Conservation (phyloP, 2,888 invertebrate genomes). For the Hirtodrosophila cameraria region DNA sequence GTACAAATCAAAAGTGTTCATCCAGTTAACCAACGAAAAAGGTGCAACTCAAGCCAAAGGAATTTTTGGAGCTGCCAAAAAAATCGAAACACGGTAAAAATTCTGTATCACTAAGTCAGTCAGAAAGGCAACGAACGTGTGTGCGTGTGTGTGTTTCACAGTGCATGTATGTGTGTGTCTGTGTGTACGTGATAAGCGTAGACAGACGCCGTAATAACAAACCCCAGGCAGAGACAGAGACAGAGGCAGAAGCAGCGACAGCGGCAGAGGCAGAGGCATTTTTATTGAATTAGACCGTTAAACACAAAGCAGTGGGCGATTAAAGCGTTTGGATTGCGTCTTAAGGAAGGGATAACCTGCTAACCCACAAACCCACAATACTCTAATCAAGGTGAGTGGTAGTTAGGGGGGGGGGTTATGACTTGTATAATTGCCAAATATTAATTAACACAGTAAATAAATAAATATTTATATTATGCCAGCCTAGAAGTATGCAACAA, state of each 20-base stretch:
- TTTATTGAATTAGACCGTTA: conserved; percentile 67
- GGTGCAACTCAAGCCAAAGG: conserved; percentile 14
- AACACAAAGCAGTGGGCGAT: conserved; percentile 60
- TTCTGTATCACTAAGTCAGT: conserved; percentile 76
- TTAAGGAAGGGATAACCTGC: conserved; percentile 25
- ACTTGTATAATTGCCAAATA: conserved; percentile 18
- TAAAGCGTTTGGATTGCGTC: conserved; percentile 46
- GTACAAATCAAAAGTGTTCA: conserved; percentile 4
- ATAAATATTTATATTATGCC: conserved; percentile 8
- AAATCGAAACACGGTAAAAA: conserved; percentile 79
- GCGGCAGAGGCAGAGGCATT: conserved; percentile 28
- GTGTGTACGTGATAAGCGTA: conserved; percentile 66
- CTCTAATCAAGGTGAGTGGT: conserved; percentile 15
- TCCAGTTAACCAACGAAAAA: conserved; percentile 5
- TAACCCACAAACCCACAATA: conserved; percentile 62
- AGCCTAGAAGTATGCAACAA: too few relatives aligned
- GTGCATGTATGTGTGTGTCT: conserved; percentile 27
- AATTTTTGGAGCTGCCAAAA: conserved; percentile 51
- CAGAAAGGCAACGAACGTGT: conserved; percentile 36
- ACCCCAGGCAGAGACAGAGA: conserved; percentile 39
- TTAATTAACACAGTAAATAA: conserved; percentile 34
- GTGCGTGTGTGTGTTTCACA: conserved; percentile 15
- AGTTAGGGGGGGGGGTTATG: background rate
- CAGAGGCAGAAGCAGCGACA: conserved; percentile 20
- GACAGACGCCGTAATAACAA: conserved; percentile 72